A percentile compares a stretch with the other conserved stretches of the same genome.
Conservation (phyloP, 2,888 invertebrate species). For the Nephrotoma guestfalica region DNA sequence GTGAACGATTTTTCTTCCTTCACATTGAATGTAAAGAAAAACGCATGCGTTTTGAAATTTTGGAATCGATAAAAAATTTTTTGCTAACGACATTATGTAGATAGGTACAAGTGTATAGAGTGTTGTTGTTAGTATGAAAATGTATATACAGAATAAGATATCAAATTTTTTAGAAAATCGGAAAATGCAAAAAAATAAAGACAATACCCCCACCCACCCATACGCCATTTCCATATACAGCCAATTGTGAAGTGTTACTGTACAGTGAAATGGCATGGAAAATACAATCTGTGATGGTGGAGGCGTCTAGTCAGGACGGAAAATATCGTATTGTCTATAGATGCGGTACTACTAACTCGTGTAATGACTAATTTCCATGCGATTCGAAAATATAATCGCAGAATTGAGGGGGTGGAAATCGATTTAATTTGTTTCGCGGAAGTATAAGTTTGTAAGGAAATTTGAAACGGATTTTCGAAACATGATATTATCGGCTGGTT, state of each 20-base stretch:
- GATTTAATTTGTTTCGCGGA: neutral
- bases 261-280: neutral
- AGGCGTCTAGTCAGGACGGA: neutral
- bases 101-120: neutral
- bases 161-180: neutral
- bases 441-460: neutral
- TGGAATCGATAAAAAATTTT: neutral
- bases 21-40: neutral
- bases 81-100: neutral
- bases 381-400: neutral
- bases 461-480: neutral
- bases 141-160: neutral
- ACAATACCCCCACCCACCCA: neutral
- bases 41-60: neutral
- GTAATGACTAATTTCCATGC: neutral
- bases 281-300: neutral
- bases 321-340: neutral
- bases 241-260: neutral
- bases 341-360: neutral
- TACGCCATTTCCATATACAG: neutral
- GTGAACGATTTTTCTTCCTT: neutral
- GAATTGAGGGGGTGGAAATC: neutral
- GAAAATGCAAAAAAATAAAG: neutral
- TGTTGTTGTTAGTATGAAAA: neutral
- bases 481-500: neutral